These are phyloP conservation scores for Gymnorhina tibicen DNA, from an alignment of 2,113 vertebrate genomes.

Conservation along the genomic window DNA sequence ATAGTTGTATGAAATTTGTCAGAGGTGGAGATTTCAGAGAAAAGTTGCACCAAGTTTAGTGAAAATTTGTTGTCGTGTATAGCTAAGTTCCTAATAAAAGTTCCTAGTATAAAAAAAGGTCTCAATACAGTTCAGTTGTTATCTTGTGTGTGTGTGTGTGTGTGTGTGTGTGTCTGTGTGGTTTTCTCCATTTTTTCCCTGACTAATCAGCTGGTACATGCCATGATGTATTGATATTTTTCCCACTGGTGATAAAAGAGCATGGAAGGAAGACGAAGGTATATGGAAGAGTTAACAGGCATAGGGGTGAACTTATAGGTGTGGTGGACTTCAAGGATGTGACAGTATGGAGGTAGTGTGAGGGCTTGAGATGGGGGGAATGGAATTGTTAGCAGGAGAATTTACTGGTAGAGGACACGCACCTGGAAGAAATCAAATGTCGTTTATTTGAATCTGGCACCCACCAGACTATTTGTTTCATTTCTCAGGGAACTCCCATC, in stretches of 20 bases:
- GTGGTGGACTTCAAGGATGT: neutral
- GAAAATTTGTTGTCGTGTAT: neutral
- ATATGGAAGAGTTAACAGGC: neutral
- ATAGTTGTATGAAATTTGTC: neutral
- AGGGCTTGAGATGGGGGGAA: neutral
- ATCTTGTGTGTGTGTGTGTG: neutral
- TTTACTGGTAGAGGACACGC: neutral
- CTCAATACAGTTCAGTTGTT: neutral
- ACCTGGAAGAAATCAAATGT: conserved; percentile 24
- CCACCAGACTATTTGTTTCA: neutral
- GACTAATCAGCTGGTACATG: neutral
- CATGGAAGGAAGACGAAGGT: neutral
- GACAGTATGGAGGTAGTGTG: neutral
- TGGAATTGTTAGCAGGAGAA: neutral
- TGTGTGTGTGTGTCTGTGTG: neutral
- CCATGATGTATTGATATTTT: neutral
- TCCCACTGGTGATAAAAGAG: neutral
- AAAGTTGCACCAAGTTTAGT: neutral
- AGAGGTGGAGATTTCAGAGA: neutral
- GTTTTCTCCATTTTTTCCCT: neutral
- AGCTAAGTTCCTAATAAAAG: neutral
- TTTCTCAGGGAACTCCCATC: neutral
- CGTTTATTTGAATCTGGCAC: neutral
- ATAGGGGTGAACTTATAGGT: neutral
- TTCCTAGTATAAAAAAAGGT: neutral